Base-by-base conservation (phyloP, 2,888 invertebrate genomes). In the Laothoe populi region DNA sequence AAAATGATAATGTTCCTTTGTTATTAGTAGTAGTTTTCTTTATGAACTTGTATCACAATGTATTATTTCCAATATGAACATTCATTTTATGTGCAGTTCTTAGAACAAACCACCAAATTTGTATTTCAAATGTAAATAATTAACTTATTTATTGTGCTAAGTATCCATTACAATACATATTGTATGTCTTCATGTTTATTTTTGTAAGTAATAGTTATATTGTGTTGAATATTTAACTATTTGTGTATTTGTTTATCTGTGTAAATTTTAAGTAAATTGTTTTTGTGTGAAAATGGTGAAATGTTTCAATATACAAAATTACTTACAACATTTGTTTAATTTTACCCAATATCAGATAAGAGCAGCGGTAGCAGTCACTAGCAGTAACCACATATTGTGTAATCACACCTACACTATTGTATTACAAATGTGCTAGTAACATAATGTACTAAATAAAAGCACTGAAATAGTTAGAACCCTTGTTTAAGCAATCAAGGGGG, bases 301-400 rank as follows among this genome's bases (percentile, higher is more conserved):
- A 86, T 84, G 84, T 88, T 86, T 91, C 89, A 91, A 91, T 91
- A 91, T 90, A 92, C 86, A 90, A 87, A 81, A 89, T 87, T 87
- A 89, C 87, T 84, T 87, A 84, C 82, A 83, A 73, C 58, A 71
- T 66, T 79, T 70, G 82, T 87, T 89, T 89, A 64, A 82, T 87
- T 84, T 68, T 63, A 13, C 44, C 59, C 62, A 46, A 16, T 23
- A 31, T 64, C 44, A 64, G 19, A 16, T 31, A 23, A 8, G 16
- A 38, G 23, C 49, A 35, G 40, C 19, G 31, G 45, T 45, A 10
- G 4, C 8, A 2, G 26, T 26, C 2, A 0, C 31, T 35, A 53
- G 35, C 53, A 35, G 31, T 35, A 53, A 19, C 19, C 16, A 16
- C 31, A 53, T 10, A 11, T 53, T 53, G 19, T 53, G 53, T 19